Evolutionary conservation across 2,113 vertebrate genomes (phyloP).

Genomic region (Petromus typicus): DNA sequence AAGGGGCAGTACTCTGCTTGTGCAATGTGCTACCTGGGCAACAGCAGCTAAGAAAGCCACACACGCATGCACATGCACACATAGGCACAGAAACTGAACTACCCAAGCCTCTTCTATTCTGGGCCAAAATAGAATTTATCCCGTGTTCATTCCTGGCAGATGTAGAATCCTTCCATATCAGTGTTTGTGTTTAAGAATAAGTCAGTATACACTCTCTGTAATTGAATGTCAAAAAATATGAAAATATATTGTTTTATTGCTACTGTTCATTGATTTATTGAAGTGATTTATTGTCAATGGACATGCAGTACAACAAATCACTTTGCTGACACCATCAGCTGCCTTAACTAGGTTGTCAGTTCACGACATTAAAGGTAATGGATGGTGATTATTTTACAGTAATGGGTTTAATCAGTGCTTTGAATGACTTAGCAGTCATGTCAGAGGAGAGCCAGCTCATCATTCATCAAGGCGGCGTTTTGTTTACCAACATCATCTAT

Average conservation of each 20-base stretch:
- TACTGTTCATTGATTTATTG: slow-evolving; percentile 90
- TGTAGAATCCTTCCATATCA: slow-evolving; percentile 79
- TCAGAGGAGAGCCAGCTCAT: slow-evolving; percentile 85
- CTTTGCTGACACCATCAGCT: slow-evolving; percentile 90
- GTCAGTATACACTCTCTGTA: slow-evolving; percentile 86
- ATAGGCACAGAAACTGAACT: not conserved
- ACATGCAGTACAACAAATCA: slow-evolving; percentile 88
- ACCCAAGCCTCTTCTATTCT: slow-evolving; percentile 11
- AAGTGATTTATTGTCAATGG: slow-evolving; percentile 90
- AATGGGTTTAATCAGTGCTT: slow-evolving; percentile 91
- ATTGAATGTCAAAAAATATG: slow-evolving; percentile 91
- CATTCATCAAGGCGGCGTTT: slow-evolving; percentile 88
- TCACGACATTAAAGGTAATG: slow-evolving; percentile 90
- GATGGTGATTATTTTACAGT: slow-evolving; percentile 92
- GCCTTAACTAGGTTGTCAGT: slow-evolving; percentile 92
- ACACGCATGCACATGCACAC: not conserved
- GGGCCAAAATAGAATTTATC: slow-evolving; percentile 64
- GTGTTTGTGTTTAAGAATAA: slow-evolving; percentile 87
- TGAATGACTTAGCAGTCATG: slow-evolving; percentile 90
- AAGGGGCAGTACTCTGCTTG: not conserved
- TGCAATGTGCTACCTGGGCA: not conserved
- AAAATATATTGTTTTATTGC: slow-evolving; percentile 92
- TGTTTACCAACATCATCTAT: slow-evolving; percentile 90
- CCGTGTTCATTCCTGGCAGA: slow-evolving; percentile 71
- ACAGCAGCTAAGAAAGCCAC: not conserved